Conservation (phyloP, 2,888 invertebrate genomes). For the Dasysyrphus tricinctus region DNA sequence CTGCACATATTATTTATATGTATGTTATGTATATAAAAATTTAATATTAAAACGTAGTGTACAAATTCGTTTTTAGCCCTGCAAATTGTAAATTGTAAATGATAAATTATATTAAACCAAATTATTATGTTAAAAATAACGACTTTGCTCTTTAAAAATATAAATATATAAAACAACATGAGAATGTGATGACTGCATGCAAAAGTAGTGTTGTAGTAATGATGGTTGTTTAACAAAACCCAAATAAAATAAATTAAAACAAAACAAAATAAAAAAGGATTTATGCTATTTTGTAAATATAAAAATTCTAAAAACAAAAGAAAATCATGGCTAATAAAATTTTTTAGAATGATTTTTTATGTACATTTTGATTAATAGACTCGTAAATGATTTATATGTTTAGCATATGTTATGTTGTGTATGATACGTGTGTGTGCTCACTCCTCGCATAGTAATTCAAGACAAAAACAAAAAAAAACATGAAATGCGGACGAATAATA, state of each 20-base stretch:
- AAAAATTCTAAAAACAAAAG: constrained; percentile 5
- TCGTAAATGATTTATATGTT: constrained; percentile 41
- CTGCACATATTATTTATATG: constrained; percentile 39
- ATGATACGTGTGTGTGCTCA: constrained; percentile 31
- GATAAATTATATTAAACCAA: constrained; percentile 20
- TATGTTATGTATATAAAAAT: constrained; percentile 56
- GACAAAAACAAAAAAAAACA: not conserved
- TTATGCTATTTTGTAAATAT: constrained; percentile 46
- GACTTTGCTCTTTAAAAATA: constrained; percentile 25
- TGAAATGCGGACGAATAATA: not conserved
- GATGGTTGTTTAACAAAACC: constrained; percentile 5
- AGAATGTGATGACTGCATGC: constrained; percentile 66
- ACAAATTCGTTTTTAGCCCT: constrained; percentile 30
- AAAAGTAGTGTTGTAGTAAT: constrained; percentile 60
- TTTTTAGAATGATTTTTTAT: constrained; percentile 47
- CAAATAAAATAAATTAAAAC: constrained; percentile 10
- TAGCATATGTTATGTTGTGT: constrained; percentile 15
- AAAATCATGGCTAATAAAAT: constrained; percentile 33
- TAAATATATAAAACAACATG: not conserved
- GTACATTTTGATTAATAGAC: constrained; percentile 57
- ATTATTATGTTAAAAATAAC: constrained; percentile 20
- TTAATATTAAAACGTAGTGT: constrained; percentile 51
- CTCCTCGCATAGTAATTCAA: constrained; percentile 55
- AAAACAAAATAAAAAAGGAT: constrained; percentile 2
- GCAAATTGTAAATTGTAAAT: constrained; percentile 31